Percentiles rank a stretch among this genome's conserved stretches.
phyloP scores from a whole-genome alignment of 2,113 vertebrate species.

The Okapia johnstoni region DNA sequence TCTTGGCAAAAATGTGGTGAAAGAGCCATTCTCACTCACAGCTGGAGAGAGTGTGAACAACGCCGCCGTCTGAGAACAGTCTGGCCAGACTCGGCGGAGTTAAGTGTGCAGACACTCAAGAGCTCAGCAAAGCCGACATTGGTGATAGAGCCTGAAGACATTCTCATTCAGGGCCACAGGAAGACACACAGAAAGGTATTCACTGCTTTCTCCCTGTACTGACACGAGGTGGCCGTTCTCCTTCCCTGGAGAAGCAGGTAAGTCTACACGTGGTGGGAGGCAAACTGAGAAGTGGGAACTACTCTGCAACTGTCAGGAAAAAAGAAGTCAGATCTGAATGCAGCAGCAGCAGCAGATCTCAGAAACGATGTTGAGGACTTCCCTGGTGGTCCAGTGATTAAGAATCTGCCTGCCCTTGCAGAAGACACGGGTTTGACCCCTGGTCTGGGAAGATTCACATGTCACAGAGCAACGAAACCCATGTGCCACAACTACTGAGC shows the following conservation, averaged over 20 bases:
- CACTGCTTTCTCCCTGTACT: fast-evolving
- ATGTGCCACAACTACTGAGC: neutral
- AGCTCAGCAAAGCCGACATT: neutral
- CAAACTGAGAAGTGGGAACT: neutral
- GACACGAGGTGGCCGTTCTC: neutral
- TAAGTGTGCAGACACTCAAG: neutral
- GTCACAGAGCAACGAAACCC: neutral
- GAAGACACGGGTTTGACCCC: neutral
- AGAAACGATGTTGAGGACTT: neutral
- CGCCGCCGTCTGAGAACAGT: neutral
- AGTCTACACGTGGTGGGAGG: neutral
- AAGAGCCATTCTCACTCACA: neutral
- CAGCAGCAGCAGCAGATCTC: neutral
- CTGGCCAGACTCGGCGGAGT: neutral
- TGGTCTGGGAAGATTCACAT: neutral
- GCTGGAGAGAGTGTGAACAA: neutral
- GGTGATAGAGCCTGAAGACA: fast-evolving
- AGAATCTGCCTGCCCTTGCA: neutral
- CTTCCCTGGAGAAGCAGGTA: neutral
- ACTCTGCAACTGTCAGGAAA: neutral
- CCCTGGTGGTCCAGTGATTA: neutral
- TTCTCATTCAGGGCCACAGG: neutral
- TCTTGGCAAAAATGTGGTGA: neutral
- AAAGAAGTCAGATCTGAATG: neutral
- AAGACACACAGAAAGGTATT: fast-evolving